phyloP scores from a whole-genome alignment of 30 jellyfish, hydroid and myxozoan species.

The Hydra vulgaris region DNA sequence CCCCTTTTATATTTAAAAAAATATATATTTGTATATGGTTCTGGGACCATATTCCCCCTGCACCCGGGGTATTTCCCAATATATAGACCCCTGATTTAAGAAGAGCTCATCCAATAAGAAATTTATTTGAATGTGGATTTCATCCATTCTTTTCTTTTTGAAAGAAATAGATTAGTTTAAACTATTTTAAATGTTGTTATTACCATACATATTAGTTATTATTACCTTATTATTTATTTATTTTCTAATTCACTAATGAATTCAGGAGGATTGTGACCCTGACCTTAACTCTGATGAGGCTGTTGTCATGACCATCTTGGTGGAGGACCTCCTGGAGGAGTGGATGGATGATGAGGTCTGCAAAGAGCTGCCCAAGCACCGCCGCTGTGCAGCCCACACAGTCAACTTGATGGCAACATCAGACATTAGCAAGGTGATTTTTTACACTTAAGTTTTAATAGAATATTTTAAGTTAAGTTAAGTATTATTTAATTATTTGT shows the following conservation, averaged over 20 bases:
- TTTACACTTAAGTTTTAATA: neutral
- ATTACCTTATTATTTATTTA: neutral
- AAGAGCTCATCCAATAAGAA: neutral
- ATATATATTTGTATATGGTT: neutral
- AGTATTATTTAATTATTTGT: neutral
- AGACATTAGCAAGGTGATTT: neutral
- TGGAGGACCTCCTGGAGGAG: slow-evolving; percentile 3
- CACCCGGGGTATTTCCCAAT: neutral
- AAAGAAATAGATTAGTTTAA: neutral
- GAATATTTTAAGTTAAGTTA: neutral
- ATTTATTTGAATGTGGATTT: neutral
- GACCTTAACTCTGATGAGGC: slow-evolving; percentile 6
- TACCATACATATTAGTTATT: neutral
- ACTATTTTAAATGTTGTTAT: neutral
- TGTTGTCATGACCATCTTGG: too few species aligned
- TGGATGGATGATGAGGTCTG: neutral
- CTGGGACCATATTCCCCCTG: neutral
- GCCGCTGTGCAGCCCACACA: slow-evolving; percentile 19
- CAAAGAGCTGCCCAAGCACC: slow-evolving; percentile 9
- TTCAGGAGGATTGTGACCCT: neutral
- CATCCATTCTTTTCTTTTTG: neutral
- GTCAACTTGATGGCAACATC: slow-evolving; percentile 20
- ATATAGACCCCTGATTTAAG: neutral
- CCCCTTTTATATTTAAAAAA: too few species aligned
- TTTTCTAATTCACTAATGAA: neutral